Base-by-base conservation (phyloP, 2,888 invertebrate species). In the Thecocarcelia acutangulata region DNA sequence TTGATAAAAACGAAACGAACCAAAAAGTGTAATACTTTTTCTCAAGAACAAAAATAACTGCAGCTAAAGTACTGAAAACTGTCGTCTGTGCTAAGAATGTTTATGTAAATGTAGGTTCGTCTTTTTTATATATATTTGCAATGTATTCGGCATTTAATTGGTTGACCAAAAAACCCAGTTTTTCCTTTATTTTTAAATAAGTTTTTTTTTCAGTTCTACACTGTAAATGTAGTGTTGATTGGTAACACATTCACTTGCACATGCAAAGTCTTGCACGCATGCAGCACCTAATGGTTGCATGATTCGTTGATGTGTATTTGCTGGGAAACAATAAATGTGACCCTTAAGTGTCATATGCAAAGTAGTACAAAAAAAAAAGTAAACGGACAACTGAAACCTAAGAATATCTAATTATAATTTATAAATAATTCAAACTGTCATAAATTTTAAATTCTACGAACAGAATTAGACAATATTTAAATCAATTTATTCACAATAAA, bases 121-220 rank as follows among this genome's bases (percentile, higher is more conserved):
- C 44, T 75, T 59, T n/a, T 21, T 68, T 59, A 58, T 44, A 54
- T 13, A 21, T 63, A 42, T 46, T 17, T 66, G 13, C 3, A 52
- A 19, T 63, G 48, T 50, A 42, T 59, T 61, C 61, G 52, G 37
- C 56, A 63, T 70, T 61, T 77, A 81, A 73, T 81, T 73, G 64
- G 81, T 52, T 81, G 81, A 81, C 81, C 81, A 81, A 81, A 81
- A 81, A 81, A 81, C 81, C 81, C 68, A 77, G 58, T 77, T 81
- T 77, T 64, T 81, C 9, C 1, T 64, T 54, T 50, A 37, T 68
- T 56, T 44, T 21, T 19, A 59, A 4, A 48, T 12, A 24, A 58
- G 48, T 21, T 24, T 61, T 37, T 33, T 33, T 69, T 19, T 19
- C 11, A 54, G 48, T 58, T 74, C 48, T 48, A 33, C 33, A 15